Base-by-base conservation (phyloP, 1,140 invertebrate genomes). In the Aradophagus sp. region DNA sequence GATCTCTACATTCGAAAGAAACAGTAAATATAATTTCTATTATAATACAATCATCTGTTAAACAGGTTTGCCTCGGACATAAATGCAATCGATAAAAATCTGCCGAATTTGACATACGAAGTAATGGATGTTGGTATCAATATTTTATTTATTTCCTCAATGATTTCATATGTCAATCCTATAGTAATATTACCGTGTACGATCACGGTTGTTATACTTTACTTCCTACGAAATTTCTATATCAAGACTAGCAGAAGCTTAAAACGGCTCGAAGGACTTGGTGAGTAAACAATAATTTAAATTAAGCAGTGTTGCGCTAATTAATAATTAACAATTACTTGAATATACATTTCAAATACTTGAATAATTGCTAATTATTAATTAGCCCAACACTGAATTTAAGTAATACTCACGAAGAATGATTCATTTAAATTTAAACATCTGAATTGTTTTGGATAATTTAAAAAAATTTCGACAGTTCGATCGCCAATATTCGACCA, bases 11-110 rank as follows among this genome's bases (percentile, higher is more conserved):
- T 5, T n/a, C 11, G 3, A 10, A n/a, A 29, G 11, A 10, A 5
- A 29, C 11, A 29, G 2, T 29, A 6, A 29, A 29, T n/a, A 23
- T 23, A 23, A 23, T 23, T 8, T 5, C 4, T 8, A 23, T 8
- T 23, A 8, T 5, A 23, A 23, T 23, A 5, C 20, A 23, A 31
- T 10, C 4, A 11, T 12, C 32, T n/a, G 11, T 34, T 13, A 2
- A 42, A 27, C 15, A 83, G 81, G 27, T 95, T 95, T 84, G 92
- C 93, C 0, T 93, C 94, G 82, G 95, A 97, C 80, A 89, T 95
- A 82, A 93, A 93, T 3, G 89, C 91, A 14, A 90, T 96, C 14
- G 95, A 97, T 81, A 93, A 96, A 79, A 87, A 92, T n/a, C 79
- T 98, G 31, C 95, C 96, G 20, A 84, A 87, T 38, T 87, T 89